These are phyloP conservation scores for Itoplectis maculator DNA, from an alignment of 2,888 invertebrate genomes.

Conservation along the genomic window DNA sequence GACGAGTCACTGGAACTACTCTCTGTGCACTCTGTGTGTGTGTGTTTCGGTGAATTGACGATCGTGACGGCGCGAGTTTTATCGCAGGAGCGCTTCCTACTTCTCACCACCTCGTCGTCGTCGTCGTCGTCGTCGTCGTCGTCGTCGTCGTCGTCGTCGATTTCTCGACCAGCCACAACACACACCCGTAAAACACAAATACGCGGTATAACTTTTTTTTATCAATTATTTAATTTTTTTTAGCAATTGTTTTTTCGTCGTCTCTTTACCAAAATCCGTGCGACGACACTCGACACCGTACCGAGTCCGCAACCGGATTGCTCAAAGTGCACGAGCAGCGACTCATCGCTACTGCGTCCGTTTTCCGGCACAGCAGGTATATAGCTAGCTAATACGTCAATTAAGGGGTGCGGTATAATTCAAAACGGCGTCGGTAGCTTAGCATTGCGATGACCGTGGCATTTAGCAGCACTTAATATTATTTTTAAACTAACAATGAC, in stretches of 20 bases:
- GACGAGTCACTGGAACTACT: not conserved
- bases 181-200: not conserved
- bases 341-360: not conserved
- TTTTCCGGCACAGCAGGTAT: not conserved
- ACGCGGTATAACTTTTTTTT: no score
- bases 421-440: not conserved
- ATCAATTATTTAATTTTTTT: no score
- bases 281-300: not conserved
- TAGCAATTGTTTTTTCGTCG: not conserved
- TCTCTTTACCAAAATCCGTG: not conserved
- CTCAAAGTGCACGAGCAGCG: not conserved
- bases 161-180: not conserved
- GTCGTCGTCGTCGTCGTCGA: not conserved
- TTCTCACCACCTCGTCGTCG: slow-evolving; percentile 3
- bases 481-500: no score
- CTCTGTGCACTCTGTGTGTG: not conserved
- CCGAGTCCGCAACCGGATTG: not conserved
- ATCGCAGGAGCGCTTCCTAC: not conserved
- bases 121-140: not conserved
- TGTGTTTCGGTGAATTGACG: not conserved
- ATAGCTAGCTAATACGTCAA: not conserved
- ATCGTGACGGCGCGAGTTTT: not conserved
- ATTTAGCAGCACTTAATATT: not conserved
- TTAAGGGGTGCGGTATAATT: not conserved
- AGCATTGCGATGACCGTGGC: not conserved